Base-by-base conservation (phyloP, 1,140 invertebrate species). In the Drosophila persimilis region DNA sequence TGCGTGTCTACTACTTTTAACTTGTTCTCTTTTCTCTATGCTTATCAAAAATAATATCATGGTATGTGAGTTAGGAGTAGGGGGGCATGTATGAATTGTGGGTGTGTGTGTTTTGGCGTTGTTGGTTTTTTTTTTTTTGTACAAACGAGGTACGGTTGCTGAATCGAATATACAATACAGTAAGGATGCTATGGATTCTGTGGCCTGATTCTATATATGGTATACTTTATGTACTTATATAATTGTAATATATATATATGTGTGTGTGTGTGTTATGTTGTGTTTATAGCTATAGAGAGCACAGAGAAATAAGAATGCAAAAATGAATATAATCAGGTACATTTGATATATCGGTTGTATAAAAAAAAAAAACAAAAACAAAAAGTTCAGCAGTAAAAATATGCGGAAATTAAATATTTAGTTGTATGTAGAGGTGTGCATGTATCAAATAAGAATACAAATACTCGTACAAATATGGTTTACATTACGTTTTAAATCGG, bases 301-400 rank as follows among this genome's bases (percentile, higher is more conserved):
- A 67, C 56, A 72, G 65, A 81, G 29, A 83, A 61, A 69, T 45
- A 57, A 61, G 77, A 88, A 83, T 88, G 79, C 83, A 83, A 88
- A 88, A 88, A 88, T 88, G 83, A 88, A 76, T 88, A 88, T 88
- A 88, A 88, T 88, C 83, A 88, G 83, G 83, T 88, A 88, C 83
- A 88, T 88, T 88, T 89, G 78, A 88, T 88, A 88, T 89, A 88
- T 89, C 75, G 83, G 83, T 88, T 73, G 51, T 79, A 69, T 74
- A 70, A 48, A 69, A 60, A 63, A 60, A 63, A 17, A 75, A 69
- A 52, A 60, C 11, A 62, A 55, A 74, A 71, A 72, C 64, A 86
- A 81, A 86, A 88, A 88, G 17, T 86, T 71, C 77, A 69, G 83
- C 74, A 79, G 74, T 66, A 69, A 69, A 73, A 73, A 39, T 54